These are phyloP conservation scores for Micromys minutus DNA, from an alignment of 2,113 vertebrate species.

Conservation along the genomic window DNA sequence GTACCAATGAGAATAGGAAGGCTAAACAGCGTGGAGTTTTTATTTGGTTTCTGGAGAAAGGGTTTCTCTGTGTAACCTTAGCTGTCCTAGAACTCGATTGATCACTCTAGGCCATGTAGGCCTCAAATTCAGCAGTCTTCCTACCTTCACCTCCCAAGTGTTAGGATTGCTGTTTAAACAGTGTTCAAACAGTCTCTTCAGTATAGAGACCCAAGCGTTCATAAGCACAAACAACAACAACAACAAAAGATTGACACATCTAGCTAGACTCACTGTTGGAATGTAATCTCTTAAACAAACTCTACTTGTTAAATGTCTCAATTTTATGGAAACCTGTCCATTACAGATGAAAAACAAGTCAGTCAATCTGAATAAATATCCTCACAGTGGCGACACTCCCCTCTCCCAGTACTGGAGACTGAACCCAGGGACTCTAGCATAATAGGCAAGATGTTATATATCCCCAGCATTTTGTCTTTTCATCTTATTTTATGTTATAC, in stretches of 20 bases:
- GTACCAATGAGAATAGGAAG: slow-evolving; percentile 19
- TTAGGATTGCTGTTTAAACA: background rate
- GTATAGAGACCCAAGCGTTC: background rate
- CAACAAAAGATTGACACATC: slow-evolving; percentile 5
- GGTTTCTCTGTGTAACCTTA: background rate
- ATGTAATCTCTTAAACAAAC: slow-evolving; percentile 32
- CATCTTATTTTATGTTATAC: background rate
- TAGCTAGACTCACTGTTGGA: background rate
- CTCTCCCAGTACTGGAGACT: background rate
- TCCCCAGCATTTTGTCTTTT: background rate
- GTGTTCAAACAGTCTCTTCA: slow-evolving; percentile 34
- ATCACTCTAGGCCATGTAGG: background rate
- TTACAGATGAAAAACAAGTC: background rate
- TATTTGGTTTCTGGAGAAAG: background rate
- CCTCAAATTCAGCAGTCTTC: background rate
- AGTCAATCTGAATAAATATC: background rate
- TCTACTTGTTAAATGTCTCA: background rate
- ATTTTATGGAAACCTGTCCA: background rate
- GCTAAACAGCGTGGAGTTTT: background rate
- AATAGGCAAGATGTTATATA: background rate
- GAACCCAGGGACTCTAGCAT: background rate
- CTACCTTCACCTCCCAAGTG: background rate
- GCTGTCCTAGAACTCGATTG: background rate
- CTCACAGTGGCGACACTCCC: background rate
- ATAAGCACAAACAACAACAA: slow-evolving; percentile 1